Evolutionary conservation across 2,113 vertebrate genomes (phyloP), one percentile per base, ranked within the genome.

Genomic region (Entelurus aequoreus): DNA sequence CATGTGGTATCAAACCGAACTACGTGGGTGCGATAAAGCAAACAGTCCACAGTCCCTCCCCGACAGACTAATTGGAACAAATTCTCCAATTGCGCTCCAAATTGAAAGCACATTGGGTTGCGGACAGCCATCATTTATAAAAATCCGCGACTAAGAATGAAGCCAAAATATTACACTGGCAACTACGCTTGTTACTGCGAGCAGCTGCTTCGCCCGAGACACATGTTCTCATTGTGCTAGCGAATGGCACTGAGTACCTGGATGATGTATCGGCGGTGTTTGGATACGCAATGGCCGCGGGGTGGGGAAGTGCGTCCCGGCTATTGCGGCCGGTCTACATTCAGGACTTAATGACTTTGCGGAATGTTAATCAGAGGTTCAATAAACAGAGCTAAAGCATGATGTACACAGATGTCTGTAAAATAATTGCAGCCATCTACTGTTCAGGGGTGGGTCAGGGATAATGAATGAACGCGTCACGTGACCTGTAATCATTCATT

Each of bases 51-150:
- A 62, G 81, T 86, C 79, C 84, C 76, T 84, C 81, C 84, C 83
- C 84, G 87, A 91, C 88, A 89, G 88, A 87, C 86, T 90, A 89
- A 90, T 90, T 90, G 88, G 86, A 87, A 90, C 89, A 91, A 91
- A 92, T 91, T 91, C 89, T 92, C 90, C 90, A 90, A 92, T 91
- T 92, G 91, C 87, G 54, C 78, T 74, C 75, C 79, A 92, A 91
- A 92, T 92, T 92, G 90, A 91, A 92, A 92, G 87, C 91, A 92
- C 84, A 90, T 91, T 92, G 86, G 81, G 65, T 76, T 82, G 81
- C 78, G 80, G 85, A 86, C 80, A 67, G 85, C 84, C 81, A 89
- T 90, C 85, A 67, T 84, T 82, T 88, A 84, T 80, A 82, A 86
- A 89, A 89, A 89, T 89, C 85, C 87, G 82, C 88, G 87, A 90